phyloP scores from a whole-genome alignment of 2,888 invertebrate species.

The Tuta absoluta region DNA sequence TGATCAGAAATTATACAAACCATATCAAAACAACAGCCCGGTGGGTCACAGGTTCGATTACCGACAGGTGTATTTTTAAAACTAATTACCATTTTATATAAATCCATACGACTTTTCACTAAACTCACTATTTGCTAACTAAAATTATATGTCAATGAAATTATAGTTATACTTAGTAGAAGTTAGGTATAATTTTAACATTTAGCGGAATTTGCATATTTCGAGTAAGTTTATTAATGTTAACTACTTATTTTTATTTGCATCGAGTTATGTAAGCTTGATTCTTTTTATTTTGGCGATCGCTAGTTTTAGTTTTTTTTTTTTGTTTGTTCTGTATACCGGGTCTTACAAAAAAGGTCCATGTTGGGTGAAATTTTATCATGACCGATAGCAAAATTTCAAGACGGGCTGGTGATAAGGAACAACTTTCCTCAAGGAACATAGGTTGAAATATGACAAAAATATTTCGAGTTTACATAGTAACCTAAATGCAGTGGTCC shows the following conservation, averaged over 20 bases:
- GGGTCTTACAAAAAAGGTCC: too few species aligned
- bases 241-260: constrained; percentile 1
- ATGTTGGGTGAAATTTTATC: too few species aligned
- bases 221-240: background rate
- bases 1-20: constrained; percentile 9
- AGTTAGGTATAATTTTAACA: constrained; percentile 10
- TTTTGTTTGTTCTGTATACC: background rate
- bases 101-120: constrained; percentile 11
- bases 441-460: too few species aligned
- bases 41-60: background rate
- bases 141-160: background rate
- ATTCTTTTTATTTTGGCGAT: background rate
- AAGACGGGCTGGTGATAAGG: too few species aligned
- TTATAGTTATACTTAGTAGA: background rate
- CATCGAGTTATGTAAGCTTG: background rate
- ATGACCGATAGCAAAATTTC: too few species aligned
- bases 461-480: too few species aligned
- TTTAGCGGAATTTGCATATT: constrained; percentile 9
- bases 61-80: background rate
- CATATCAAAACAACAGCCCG: background rate
- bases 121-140: background rate
- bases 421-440: too few species aligned
- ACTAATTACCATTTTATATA: constrained; percentile 2
- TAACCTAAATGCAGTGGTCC: too few species aligned
- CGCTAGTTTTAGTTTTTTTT: background rate